phyloP scores from a whole-genome alignment of 1,140 invertebrate genomes.

The Hyposmocoma kahamanoa region DNA sequence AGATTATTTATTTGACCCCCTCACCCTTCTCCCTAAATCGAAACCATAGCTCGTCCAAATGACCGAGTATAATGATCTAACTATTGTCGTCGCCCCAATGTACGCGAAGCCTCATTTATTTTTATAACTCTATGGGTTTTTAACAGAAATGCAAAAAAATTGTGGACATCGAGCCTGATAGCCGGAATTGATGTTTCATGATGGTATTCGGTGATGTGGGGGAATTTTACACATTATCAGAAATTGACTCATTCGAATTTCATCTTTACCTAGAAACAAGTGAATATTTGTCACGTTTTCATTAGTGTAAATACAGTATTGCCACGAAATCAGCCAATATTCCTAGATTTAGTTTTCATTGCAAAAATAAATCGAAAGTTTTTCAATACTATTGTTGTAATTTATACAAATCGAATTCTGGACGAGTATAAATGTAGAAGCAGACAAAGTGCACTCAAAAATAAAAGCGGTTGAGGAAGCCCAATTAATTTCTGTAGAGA shows the following conservation, averaged over 20 bases:
- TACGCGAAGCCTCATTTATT: constrained; percentile 67
- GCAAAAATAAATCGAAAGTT: too few species aligned
- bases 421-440: too few species aligned
- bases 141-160: constrained; percentile 42
- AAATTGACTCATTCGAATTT: too few species aligned
- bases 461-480: constrained; percentile 3
- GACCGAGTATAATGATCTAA: constrained; percentile 65
- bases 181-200: constrained; percentile 51
- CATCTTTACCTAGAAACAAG: too few species aligned
- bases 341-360: too few species aligned
- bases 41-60: constrained; percentile 47
- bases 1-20: constrained; percentile 34
- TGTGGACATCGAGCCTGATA: constrained; percentile 44
- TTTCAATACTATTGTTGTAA: too few species aligned
- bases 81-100: constrained; percentile 62
- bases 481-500: constrained; percentile 34
- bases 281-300: too few species aligned
- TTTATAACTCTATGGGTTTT: constrained; percentile 67
- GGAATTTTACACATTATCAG: too few species aligned
- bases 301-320: too few species aligned
- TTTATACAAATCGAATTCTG: too few species aligned
- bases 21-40: constrained; percentile 20
- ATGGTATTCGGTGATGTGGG: constrained; percentile 33
- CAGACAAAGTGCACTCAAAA: not conserved
- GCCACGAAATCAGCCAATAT: too few species aligned